A percentile compares a stretch with the other conserved stretches of the same genome.
Evolutionary conservation across 2,113 vertebrate species (phyloP).

Genomic region (Myotis brandtii): DNA sequence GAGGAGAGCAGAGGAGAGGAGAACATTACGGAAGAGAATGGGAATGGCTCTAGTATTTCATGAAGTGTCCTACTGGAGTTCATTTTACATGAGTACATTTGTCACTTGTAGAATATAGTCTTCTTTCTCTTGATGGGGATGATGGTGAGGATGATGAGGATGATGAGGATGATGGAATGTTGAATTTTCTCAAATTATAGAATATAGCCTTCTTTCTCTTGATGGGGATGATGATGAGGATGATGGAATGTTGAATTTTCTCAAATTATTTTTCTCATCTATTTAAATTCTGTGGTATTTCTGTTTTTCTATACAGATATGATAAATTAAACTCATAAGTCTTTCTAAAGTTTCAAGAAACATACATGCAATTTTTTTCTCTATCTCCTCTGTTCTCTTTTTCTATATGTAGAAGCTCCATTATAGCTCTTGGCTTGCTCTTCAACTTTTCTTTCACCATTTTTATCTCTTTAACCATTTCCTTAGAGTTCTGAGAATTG

Average conservation of each 20-base stretch:
- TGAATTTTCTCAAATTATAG: slow-evolving; percentile 6
- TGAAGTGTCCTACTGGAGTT: neutral
- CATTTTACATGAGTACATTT: neutral
- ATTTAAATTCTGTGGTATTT: neutral
- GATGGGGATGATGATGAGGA: neutral
- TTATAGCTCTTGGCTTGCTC: neutral
- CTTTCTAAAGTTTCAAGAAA: slow-evolving; percentile 33
- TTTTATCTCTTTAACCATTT: neutral
- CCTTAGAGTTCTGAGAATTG: neutral
- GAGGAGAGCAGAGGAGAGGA: too few relatives aligned
- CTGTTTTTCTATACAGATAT: neutral
- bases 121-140: neutral
- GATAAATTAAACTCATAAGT: neutral
- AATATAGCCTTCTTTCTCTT: neutral
- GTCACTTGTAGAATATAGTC: neutral
- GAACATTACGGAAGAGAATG: neutral
- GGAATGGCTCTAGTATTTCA: neutral
- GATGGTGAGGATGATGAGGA: neutral
- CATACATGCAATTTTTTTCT: neutral
- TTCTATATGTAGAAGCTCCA: neutral
- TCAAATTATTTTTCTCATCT: neutral
- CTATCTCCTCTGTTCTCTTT: neutral
- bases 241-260: neutral
- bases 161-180: neutral
- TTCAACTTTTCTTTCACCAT: neutral